Conservation (phyloP, 64 coral and sea anemone genomes). For the Trachythela sp. region DNA sequence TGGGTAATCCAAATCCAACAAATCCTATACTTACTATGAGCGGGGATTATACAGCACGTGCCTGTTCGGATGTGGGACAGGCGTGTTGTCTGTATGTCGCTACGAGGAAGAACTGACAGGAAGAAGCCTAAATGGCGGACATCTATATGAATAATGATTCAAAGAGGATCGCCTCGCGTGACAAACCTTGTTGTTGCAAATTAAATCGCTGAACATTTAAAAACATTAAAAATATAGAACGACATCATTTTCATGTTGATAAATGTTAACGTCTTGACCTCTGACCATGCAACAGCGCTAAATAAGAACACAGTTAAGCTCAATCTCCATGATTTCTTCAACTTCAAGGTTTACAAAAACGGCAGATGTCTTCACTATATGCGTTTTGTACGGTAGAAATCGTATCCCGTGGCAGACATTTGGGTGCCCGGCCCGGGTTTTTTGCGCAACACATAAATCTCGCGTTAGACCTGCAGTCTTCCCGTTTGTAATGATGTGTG, state of each 20-base stretch:
- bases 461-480: conserved; percentile 8
- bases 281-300: neutral
- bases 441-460: conserved; percentile 7
- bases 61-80: neutral
- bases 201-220: neutral
- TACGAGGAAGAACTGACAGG: neutral
- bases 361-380: neutral
- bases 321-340: too few species aligned
- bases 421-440: neutral
- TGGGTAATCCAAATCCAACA: too few species aligned
- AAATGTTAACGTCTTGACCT: neutral
- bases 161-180: neutral
- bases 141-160: neutral
- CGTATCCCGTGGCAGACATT: neutral
- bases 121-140: neutral
- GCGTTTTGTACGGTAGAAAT: neutral
- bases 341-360: neutral
- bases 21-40: neutral
- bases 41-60: neutral
- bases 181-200: neutral
- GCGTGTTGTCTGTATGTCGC: neutral
- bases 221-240: neutral
- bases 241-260: neutral
- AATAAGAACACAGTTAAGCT: too few species aligned
- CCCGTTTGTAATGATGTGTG: conserved; percentile 15